Base-by-base conservation (phyloP, 2,113 vertebrate species). In the Lepus europaeus region DNA sequence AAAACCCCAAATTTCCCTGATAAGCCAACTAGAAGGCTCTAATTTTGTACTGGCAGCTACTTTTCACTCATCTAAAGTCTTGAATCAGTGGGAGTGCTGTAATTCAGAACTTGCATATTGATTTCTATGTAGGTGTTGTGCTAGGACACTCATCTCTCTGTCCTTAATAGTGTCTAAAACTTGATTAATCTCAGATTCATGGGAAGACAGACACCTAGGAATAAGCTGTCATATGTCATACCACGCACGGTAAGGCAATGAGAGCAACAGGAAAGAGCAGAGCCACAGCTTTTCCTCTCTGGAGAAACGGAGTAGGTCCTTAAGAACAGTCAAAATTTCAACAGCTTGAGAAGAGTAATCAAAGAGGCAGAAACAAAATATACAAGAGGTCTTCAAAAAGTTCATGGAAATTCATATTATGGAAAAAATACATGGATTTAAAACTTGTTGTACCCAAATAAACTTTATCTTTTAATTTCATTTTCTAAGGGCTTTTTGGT, bases 1-100 rank as follows among this genome's bases (percentile, higher is more conserved):
- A 91, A 80, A 85, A 73, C 19, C 53, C 94, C 68, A 85, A 29
- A 27, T 85, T 77, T 87, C 77, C 49, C 72, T 45, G 87, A 72
- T 73, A 77, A 95, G 20, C 31, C 85, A 90, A 25, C 49, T 39
- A 89, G 51, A 84, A 63, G n/a, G n/a, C 63, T 85, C 53, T 25
- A 45, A 23, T 87, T 53, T 86, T 78, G 56, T 27, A 59, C 29
- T 61, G 61, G 45, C 74, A 84, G 39, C 31, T 36, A 53, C 23
- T 33, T 68, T 92, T 83, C 76, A 83, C 59, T 90, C 63, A 61
- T 22, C 25, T 78, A 23, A 83, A 90, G 73, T 27, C 22, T 66
- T 33, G 27, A 91, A 73, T 17, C 17, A 36, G 11, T 8, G 36
- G 63, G 63, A 87, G 20, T 8, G 13, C 29, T 78, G 29, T 49